Evolutionary conservation across 2,113 vertebrate species (phyloP), one percentile per base, ranked within the genome.

Genomic region (Heterotilapia buettikoferi): DNA sequence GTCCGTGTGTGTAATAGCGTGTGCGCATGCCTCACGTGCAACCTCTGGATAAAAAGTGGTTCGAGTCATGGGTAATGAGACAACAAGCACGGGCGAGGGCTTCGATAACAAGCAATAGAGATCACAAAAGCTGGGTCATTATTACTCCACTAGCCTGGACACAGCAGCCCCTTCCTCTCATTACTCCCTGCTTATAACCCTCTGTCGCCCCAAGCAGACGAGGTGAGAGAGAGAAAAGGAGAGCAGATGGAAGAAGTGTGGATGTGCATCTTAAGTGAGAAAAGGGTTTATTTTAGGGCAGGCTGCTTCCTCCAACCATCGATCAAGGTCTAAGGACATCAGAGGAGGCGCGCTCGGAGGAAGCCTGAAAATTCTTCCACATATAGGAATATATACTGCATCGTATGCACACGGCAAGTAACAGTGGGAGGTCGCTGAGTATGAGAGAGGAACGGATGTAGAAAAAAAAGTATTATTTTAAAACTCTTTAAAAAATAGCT

Each of bases 11-110:
- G 81, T 80, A 33, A 18, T 19, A 36, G 31, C 26, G 57, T 54
- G 80, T 8, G 82, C 5, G 83, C 92, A 93, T 73, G 86, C 93
- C 84, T 93, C 88, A 87, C 89, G 89, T 91, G 96, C 91, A 90
- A 88, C 83, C 81, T 85, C 81, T 85, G 84, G 94, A 96, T 95
- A 90, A 88, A 89, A 90, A 88, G 91, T 92, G 57, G 94, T 93
- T 94, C 33, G 90, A 94, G 95, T 96, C 96, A 87, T 66, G 94
- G 95, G 95, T 98, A 98, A 98, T 97, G 97, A 98, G 96, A 96
- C 95, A 95, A 95, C 94, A 96, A 92, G 93, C 95, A 92, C 96
- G 84, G 82, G 85, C 91, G 89, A 90, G 91, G 88, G 91, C 85
- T 89, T 95, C 94, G 90, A 93, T 95, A 97, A 94, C 97, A 97